These are phyloP conservation scores for Pogonomyrmex barbatus DNA, from an alignment of 1,140 invertebrate species.

Conservation along the genomic window DNA sequence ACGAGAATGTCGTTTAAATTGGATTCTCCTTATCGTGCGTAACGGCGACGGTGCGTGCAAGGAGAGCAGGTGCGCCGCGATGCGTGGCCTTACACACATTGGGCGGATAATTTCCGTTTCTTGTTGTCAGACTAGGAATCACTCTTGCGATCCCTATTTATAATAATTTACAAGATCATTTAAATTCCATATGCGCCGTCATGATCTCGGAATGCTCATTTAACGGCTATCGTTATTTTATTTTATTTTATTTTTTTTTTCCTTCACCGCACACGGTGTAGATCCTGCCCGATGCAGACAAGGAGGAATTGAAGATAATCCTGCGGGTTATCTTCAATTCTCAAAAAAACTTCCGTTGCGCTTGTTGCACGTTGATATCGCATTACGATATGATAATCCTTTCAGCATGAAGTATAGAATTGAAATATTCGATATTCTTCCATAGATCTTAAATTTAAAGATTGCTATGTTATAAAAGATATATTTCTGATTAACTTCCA, in stretches of 20 bases:
- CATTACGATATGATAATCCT: background rate
- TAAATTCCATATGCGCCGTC: background rate
- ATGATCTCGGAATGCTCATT: slow-evolving; percentile 11
- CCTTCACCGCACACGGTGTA: background rate
- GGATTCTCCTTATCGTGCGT: slow-evolving; percentile 69
- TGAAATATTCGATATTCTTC: background rate
- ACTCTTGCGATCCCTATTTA: slow-evolving; percentile 39
- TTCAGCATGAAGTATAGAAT: background rate
- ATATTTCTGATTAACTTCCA: background rate
- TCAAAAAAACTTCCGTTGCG: background rate
- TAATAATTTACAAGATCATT: slow-evolving; percentile 51
- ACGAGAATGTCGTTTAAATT: slow-evolving; percentile 71
- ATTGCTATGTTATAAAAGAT: background rate
- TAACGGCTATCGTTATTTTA: slow-evolving; percentile 21
- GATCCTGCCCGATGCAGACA: background rate
- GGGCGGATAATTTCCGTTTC: slow-evolving; percentile 63
- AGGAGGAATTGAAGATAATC: background rate
- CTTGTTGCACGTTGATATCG: background rate
- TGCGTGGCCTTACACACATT: slow-evolving; percentile 39
- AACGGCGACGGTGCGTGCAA: slow-evolving; percentile 52
- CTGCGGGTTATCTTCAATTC: background rate
- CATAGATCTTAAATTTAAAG: background rate
- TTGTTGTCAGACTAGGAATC: slow-evolving; percentile 57
- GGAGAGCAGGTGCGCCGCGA: slow-evolving; percentile 67
- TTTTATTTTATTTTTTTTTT: slow-evolving; percentile 6